phyloP scores from a whole-genome alignment of 2,888 invertebrate genomes.

The Perdita meconis region DNA sequence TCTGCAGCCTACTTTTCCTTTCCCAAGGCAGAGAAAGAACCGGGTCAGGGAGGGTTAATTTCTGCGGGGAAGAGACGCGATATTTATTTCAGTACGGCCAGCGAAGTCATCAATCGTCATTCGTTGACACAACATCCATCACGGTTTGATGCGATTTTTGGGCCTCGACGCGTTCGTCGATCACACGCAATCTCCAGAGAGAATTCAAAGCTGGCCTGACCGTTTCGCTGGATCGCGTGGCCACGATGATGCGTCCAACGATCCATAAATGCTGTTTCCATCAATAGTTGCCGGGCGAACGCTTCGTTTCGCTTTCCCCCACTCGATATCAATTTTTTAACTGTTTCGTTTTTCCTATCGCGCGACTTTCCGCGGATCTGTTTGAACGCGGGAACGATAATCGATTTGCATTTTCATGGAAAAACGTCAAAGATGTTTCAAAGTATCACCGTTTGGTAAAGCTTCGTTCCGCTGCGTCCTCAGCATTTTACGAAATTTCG shows the following conservation, averaged over 20 bases:
- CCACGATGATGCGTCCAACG: conserved; percentile 53
- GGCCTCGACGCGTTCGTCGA: conserved; percentile 23
- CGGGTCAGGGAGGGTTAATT: background rate
- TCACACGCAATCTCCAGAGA: conserved; percentile 43
- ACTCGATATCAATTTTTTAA: conserved; percentile 28
- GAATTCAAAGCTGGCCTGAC: conserved; percentile 31
- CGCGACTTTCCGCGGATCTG: background rate
- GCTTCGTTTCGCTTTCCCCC: conserved; percentile 44
- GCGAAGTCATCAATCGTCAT: conserved; percentile 61
- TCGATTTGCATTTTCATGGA: background rate
- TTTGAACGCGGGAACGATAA: background rate
- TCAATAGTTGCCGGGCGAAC: conserved; percentile 39
- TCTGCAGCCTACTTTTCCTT: too few species aligned
- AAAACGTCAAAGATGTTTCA: too few species aligned
- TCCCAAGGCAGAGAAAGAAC: too few species aligned
- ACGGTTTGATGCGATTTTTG: conserved; percentile 53
- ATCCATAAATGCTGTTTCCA: conserved; percentile 57
- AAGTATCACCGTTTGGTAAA: too few species aligned
- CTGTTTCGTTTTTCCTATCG: background rate
- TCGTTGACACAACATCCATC: conserved; percentile 46
- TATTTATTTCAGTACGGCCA: conserved; percentile 34
- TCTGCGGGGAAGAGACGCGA: background rate
- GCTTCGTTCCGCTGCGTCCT: too few species aligned
- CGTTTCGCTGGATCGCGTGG: conserved; percentile 44
- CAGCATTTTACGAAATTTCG: too few species aligned